A percentile compares a stretch with the other conserved stretches of the same genome.
Conservation (phyloP, 2,113 vertebrate species). For the Serilophus lunatus region DNA sequence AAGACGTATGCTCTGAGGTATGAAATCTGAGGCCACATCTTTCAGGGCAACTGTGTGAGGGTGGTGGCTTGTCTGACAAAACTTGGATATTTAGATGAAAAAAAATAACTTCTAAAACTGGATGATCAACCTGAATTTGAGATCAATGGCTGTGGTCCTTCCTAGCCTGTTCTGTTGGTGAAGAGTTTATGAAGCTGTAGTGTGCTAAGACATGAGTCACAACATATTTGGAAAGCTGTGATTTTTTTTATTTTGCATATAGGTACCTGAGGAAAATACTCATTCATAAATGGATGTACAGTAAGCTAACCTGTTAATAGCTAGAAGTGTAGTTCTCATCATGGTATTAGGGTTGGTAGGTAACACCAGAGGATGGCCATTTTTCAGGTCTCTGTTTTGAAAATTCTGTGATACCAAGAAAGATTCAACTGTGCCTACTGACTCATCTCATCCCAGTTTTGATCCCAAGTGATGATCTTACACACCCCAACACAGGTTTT, state of each 20-base stretch:
- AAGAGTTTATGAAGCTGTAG: neutral
- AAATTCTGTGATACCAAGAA: neutral
- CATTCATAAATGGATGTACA: neutral
- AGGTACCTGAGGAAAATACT: neutral
- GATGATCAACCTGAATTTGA: neutral
- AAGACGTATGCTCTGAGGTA: slow-evolving; percentile 76
- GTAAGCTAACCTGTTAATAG: neutral
- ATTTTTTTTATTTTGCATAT: neutral
- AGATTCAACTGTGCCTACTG: neutral
- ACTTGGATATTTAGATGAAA: neutral
- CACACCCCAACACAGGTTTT: neutral
- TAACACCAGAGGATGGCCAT: neutral
- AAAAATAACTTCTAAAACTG: neutral
- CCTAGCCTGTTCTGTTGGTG: neutral
- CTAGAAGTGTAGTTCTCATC: neutral
- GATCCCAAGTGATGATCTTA: neutral
- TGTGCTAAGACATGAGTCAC: neutral
- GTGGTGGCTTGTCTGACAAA: neutral
- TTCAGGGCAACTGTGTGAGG: neutral
- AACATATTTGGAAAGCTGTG: neutral
- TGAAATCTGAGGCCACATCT: neutral
- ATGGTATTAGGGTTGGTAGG: neutral
- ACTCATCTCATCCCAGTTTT: neutral
- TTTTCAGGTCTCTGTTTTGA: neutral
- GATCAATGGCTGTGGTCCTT: neutral